phyloP scores from a whole-genome alignment of 2,888 invertebrate genomes.

The Liopterus haemorrhoidalis region DNA sequence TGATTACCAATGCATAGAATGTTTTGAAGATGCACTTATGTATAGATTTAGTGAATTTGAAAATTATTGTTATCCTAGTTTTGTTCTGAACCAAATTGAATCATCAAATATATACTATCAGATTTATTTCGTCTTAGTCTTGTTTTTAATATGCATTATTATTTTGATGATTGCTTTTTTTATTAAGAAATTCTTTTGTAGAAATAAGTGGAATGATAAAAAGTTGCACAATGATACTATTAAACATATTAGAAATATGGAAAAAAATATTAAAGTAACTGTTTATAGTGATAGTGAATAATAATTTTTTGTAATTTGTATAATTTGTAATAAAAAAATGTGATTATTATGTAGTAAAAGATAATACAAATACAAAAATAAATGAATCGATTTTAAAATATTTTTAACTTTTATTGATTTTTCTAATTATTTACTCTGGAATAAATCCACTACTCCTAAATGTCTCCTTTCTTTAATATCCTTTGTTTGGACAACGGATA shows the following conservation, averaged over 20 bases:
- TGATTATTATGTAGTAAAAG: too few species aligned
- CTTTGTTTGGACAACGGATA: too few species aligned
- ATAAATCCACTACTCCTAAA: too few species aligned
- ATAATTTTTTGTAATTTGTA: too few species aligned
- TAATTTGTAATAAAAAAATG: too few species aligned
- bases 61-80: conserved; percentile 41
- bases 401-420: too few species aligned
- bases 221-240: conserved; percentile 33
- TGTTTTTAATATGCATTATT: conserved; percentile 19
- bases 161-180: conserved; percentile 29
- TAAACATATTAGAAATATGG: conserved; percentile 37
- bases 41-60: conserved; percentile 43
- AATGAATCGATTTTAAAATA: too few species aligned
- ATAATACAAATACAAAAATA: too few species aligned
- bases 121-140: conserved; percentile 17
- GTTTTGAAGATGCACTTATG: conserved; percentile 60
- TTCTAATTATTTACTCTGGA: too few species aligned
- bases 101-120: conserved; percentile 28
- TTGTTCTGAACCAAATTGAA: conserved; percentile 27
- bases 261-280: conserved; percentile 37
- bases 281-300: conserved; percentile 39
- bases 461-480: too few species aligned
- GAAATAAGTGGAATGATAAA: conserved; percentile 20
- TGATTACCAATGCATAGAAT: conserved; percentile 62
- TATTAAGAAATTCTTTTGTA: conserved; percentile 30